A percentile compares a stretch with the other conserved stretches of the same genome.
Evolutionary conservation across 2,888 invertebrate genomes (phyloP).

Genomic region (Ligdia adustata): DNA sequence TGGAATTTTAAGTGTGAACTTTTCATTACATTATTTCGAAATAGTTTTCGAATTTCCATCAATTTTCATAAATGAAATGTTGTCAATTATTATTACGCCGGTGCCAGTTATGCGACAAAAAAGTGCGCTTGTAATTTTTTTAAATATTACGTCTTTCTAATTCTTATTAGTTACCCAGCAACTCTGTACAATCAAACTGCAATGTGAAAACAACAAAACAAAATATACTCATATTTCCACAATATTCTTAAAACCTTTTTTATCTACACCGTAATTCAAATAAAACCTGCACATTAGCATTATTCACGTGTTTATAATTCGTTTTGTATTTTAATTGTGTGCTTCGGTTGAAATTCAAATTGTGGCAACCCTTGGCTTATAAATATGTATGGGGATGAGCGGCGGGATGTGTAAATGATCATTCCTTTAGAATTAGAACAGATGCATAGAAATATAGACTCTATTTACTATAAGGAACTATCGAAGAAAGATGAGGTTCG

Average conservation of each 20-base stretch:
- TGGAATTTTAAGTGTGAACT: too few relatives aligned
- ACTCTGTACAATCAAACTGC: too few relatives aligned
- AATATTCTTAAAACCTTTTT: not conserved
- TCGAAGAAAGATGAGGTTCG: not conserved
- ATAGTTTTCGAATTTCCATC: too few relatives aligned
- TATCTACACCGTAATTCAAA: conserved; percentile 20
- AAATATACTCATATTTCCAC: too few relatives aligned
- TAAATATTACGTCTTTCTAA: too few relatives aligned
- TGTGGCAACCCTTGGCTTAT: conserved; percentile 21
- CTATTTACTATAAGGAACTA: not conserved
- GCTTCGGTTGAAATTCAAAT: conserved; percentile 22
- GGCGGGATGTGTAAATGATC: conserved; percentile 23
- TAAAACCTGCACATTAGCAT: conserved; percentile 18
- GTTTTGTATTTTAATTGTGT: conserved; percentile 32
- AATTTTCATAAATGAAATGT: too few relatives aligned
- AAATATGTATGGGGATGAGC: conserved; percentile 22
- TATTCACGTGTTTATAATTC: conserved; percentile 33
- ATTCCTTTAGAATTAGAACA: conserved; percentile 10
- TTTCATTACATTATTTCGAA: too few relatives aligned
- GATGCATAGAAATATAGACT: not conserved
- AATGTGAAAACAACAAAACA: too few relatives aligned
- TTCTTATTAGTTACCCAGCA: too few relatives aligned
- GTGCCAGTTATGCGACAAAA: too few relatives aligned
- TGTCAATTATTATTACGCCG: too few relatives aligned
- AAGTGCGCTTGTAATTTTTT: too few relatives aligned